Conservation (phyloP, 2,888 invertebrate species). For the Baccha elongata region DNA sequence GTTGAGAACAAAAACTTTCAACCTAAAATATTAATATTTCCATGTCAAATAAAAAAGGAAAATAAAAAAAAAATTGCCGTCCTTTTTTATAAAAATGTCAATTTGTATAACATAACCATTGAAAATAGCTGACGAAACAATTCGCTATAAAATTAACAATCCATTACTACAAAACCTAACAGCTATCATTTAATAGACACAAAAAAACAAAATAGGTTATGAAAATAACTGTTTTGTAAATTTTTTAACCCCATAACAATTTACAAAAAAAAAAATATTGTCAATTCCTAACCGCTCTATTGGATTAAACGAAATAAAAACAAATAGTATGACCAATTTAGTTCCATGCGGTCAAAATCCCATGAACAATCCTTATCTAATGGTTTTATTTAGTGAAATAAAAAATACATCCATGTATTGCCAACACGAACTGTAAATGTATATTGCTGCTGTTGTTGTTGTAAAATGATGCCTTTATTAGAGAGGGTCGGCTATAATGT, state of each 20-base stretch:
- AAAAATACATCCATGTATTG: conserved; percentile 22
- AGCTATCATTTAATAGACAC: background rate
- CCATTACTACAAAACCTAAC: no score
- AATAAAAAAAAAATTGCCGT: no score
- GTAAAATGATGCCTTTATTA: conserved; percentile 33
- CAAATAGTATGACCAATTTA: conserved; percentile 28
- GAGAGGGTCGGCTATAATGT: conserved; percentile 38
- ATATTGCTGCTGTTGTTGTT: conserved; percentile 11
- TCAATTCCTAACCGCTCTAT: conserved; percentile 27
- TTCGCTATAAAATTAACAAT: background rate
- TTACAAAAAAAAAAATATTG: background rate
- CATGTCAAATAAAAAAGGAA: no score
- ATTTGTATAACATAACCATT: no score
- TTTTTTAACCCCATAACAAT: conserved; percentile 8
- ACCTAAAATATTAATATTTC: no score
- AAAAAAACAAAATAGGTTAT: background rate
- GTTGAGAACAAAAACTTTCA: no score
- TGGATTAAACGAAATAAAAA: conserved; percentile 5
- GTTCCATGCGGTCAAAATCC: conserved; percentile 60
- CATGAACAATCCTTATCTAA: conserved; percentile 71
- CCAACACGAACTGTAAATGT: background rate
- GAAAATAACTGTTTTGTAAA: background rate
- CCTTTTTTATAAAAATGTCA: no score
- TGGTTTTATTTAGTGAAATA: conserved; percentile 57
- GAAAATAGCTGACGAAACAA: no score